Evolutionary conservation across 2,888 invertebrate genomes (phyloP).

Genomic region (Notodonta ziczac): DNA sequence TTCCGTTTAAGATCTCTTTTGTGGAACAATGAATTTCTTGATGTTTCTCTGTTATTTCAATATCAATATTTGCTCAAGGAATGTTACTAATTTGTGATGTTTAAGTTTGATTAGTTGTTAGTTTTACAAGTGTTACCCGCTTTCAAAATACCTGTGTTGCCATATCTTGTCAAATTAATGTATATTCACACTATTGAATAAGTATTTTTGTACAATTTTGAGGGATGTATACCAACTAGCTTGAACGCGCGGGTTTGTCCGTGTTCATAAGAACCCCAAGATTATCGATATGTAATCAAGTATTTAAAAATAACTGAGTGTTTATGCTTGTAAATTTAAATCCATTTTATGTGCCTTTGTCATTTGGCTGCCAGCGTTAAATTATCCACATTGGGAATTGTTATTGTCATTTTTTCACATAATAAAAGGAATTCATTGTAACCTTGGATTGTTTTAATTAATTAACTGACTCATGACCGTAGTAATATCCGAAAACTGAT

Average conservation of each 20-base stretch:
- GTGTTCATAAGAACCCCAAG: conserved; percentile 30
- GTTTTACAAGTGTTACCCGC: conserved; percentile 42
- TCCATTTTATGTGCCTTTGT: conserved; percentile 64
- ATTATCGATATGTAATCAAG: conserved; percentile 46
- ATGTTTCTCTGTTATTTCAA: conserved; percentile 35
- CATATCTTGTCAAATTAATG: conserved; percentile 36
- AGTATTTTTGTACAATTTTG: conserved; percentile 47
- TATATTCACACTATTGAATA: conserved; percentile 23
- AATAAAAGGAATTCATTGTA: conserved; percentile 80
- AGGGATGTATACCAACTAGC: conserved; percentile 24
- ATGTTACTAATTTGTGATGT: conserved; percentile 53
- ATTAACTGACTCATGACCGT: conserved; percentile 18
- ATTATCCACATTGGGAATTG: conserved; percentile 63
- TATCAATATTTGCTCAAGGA: conserved; percentile 69
- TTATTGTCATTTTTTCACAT: conserved; percentile 69
- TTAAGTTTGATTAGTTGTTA: conserved; percentile 43
- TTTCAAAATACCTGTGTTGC: conserved; percentile 42
- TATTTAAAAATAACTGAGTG: conserved; percentile 34
- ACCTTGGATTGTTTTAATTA: conserved; percentile 29
- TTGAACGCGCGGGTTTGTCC: conserved; percentile 16
- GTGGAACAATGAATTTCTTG: conserved; percentile 70
- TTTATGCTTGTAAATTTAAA: conserved; percentile 48
- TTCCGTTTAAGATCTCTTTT: conserved; percentile 61
- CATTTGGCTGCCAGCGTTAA: conserved; percentile 57
- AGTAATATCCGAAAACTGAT: too few species aligned